Conservation (phyloP, 2,888 invertebrate genomes). For the Anthoptus insignis region DNA sequence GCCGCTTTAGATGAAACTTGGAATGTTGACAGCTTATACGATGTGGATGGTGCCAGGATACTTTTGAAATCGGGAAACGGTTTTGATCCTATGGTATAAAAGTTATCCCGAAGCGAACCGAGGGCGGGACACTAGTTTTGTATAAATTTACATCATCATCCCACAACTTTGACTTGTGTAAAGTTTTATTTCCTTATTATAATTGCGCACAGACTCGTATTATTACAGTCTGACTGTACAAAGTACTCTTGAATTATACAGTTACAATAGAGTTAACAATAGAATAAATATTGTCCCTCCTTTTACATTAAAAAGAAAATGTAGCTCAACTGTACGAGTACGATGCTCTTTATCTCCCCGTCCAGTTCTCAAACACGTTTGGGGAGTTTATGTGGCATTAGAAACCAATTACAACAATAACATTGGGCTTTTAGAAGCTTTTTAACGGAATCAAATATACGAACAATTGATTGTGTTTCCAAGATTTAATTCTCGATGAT, state of each 20-base stretch:
- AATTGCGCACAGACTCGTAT: conserved; percentile 32
- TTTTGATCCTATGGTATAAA: no score
- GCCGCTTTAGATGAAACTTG: no score
- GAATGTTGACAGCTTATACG: no score
- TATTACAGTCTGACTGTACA: conserved; percentile 31
- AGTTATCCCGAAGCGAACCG: no score
- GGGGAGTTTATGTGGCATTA: conserved; percentile 86
- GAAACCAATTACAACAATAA: conserved; percentile 86
- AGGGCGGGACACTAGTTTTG: no score
- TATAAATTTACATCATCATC: conserved; percentile 31
- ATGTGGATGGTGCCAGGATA: no score
- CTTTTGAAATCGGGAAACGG: no score
- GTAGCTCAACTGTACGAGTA: conserved; percentile 48
- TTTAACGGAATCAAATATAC: conserved; percentile 19
- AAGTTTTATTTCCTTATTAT: conserved; percentile 33
- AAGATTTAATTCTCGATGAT: neutral
- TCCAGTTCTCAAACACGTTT: conserved; percentile 85
- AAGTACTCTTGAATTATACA: conserved; percentile 38
- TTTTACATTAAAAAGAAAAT: conserved; percentile 47
- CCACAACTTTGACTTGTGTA: conserved; percentile 23
- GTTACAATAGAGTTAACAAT: conserved; percentile 35
- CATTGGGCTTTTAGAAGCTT: conserved; percentile 58
- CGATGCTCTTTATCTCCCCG: conserved; percentile 80
- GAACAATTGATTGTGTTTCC: conserved; percentile 14
- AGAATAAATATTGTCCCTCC: conserved; percentile 39